phyloP scores from a whole-genome alignment of 2,113 vertebrate species.

The Eclectus roratus region DNA sequence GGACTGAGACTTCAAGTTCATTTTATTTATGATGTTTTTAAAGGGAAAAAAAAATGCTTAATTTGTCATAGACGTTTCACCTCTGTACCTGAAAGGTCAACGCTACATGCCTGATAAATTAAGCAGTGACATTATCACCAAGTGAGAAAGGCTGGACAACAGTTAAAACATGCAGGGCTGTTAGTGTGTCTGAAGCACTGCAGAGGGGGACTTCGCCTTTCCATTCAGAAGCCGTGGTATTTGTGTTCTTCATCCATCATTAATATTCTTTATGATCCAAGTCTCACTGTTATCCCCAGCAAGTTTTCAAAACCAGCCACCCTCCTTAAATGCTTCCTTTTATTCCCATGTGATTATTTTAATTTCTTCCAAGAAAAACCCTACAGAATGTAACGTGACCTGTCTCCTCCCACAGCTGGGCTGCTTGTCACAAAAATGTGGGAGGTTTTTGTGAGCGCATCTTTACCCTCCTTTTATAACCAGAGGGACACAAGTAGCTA shows the following conservation, averaged over 20 bases:
- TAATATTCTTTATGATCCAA: not conserved
- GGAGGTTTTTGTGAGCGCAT: not conserved
- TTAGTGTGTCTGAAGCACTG: not conserved
- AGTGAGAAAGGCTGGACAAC: not conserved
- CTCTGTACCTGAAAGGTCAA: not conserved
- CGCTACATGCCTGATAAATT: not conserved
- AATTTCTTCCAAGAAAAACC: not conserved
- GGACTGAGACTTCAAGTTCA: constrained; percentile 16
- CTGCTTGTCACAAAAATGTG: not conserved
- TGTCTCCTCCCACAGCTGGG: not conserved
- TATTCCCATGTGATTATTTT: not conserved
- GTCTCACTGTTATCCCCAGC: not conserved
- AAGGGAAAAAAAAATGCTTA: not conserved
- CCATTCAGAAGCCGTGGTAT: not conserved
- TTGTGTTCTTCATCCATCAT: not conserved
- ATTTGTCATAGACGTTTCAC: not conserved
- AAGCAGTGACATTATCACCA: not conserved
- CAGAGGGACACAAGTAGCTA: not conserved
- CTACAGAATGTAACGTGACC: not conserved
- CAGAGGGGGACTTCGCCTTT: not conserved
- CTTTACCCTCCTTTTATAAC: not conserved
- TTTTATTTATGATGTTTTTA: constrained; percentile 38
- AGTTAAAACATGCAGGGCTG: not conserved
- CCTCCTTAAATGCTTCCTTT: not conserved
- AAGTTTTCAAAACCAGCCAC: not conserved